phyloP scores from a whole-genome alignment of 2,797 vertebrate genomes.

The Valencia hispanica region DNA sequence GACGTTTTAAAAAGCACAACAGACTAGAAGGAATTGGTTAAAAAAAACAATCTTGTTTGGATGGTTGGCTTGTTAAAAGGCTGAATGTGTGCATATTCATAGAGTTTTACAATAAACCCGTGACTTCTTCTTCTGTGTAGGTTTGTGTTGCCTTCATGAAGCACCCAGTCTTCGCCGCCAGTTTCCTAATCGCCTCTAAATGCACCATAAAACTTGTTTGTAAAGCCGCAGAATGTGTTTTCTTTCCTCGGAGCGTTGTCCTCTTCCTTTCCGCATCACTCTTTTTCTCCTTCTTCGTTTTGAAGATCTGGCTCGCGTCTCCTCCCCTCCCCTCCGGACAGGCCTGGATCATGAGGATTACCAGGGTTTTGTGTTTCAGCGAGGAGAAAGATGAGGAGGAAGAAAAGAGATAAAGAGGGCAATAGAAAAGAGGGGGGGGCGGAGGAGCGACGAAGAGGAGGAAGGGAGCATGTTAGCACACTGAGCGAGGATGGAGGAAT shows the following conservation, averaged over 20 bases:
- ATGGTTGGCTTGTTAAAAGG: neutral
- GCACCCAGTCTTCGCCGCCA: neutral
- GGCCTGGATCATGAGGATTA: constrained; percentile 67
- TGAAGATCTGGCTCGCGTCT: constrained; percentile 12
- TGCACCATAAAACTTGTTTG: neutral
- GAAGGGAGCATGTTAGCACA: constrained; percentile 41
- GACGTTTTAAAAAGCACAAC: neutral
- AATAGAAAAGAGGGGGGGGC: constrained; percentile 34
- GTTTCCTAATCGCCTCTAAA: neutral
- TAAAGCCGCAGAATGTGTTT: neutral
- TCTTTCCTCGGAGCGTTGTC: neutral
- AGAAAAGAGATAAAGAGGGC: constrained; percentile 61
- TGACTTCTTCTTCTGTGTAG: neutral
- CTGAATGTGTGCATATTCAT: neutral
- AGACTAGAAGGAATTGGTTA: neutral
- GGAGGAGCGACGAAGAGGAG: constrained; percentile 1
- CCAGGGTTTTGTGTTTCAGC: constrained; percentile 75
- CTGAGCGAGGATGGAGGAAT: constrained; percentile 24
- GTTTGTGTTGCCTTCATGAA: neutral
- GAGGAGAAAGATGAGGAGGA: constrained; percentile 63
- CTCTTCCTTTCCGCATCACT: constrained; percentile 14
- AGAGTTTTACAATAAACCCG: neutral
- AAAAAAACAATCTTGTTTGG: neutral
- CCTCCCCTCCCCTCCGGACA: constrained; percentile 46
- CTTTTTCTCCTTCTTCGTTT: constrained; percentile 2